Base-by-base conservation (phyloP, 2,888 invertebrate species). In the Drosophila ezoana region DNA sequence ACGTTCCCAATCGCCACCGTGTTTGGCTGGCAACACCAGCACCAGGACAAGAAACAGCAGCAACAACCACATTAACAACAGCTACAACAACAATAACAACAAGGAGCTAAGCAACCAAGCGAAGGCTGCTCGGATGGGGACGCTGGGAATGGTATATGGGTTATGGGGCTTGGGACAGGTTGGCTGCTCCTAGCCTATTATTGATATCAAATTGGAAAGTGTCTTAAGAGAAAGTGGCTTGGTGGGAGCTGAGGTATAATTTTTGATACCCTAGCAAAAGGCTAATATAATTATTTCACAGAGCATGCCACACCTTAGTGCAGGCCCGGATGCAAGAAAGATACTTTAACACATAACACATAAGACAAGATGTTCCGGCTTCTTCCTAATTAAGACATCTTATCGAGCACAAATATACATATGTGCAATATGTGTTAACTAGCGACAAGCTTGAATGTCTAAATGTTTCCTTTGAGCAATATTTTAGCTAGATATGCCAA, bases 191-290 rank as follows among this genome's bases (percentile, higher is more conserved):
- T 62, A 57, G 65, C 51, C 70, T 76, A 79, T 85, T 90, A 90
- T 87, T 84, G 89, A 85, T 90, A 89, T 87, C 78, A 83, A 87
- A 90, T 90, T 87, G 90, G 65, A 85, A 87, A 81, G 83, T 79
- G 85, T 74, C 79, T 82, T 59, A 57, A 35, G 57, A 44, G 67
- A 70, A 86, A 86, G 80, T 79, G 82, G 76, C 77, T 70, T 64
- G 62, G 58, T 43, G 44, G 40, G 14, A 41, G 49, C 35, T 14
- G 45, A 53, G 33, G 28, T 43, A 48, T 38, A 16, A 48, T 43
- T 48, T 14, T 8, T 9, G 41, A 61, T 62, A 47, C 62, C 48
- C 41, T 51, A 23, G 14, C 23, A 49, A 38, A 0, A 8, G 3
- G 28, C 8, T 28, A 8, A 8, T 8, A 28, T 2, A 28, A 28